Percentiles rank a stretch among this genome's conserved stretches.
Conservation (phyloP, 2,888 invertebrate genomes). For the Coenonympha glycerion region DNA sequence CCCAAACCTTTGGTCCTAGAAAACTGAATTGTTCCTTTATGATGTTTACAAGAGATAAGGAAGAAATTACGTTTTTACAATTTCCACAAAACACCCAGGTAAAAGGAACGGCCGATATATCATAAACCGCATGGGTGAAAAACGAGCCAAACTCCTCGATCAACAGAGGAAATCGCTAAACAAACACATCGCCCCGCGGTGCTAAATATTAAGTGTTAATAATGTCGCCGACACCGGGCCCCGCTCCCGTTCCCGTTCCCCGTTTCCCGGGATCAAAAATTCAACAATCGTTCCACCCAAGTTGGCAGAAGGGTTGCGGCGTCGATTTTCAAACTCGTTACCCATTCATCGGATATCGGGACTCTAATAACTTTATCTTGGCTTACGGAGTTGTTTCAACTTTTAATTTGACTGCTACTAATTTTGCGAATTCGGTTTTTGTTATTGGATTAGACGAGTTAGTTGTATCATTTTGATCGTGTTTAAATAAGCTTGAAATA, state of each 20-base stretch:
- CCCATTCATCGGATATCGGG: constrained; percentile 52
- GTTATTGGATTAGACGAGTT: background rate
- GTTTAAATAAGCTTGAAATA: no score
- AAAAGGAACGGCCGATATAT: no score
- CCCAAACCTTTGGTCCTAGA: no score
- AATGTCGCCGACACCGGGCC: constrained; percentile 52
- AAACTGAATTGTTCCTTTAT: no score
- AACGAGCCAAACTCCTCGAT: constrained; percentile 8
- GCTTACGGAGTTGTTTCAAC: constrained; percentile 26
- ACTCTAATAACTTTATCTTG: constrained; percentile 34
- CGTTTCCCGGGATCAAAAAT: constrained; percentile 52
- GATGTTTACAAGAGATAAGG: no score
- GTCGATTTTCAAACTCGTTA: constrained; percentile 51
- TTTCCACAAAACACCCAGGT: no score
- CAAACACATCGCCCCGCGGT: constrained; percentile 42
- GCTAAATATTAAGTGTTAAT: constrained; percentile 70
- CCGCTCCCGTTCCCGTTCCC: constrained; percentile 27
- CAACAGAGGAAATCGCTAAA: constrained; percentile 40
- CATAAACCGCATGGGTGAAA: constrained; percentile 1
- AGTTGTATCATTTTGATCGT: no score
- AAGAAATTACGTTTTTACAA: no score
- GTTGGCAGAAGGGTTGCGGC: constrained; percentile 49
- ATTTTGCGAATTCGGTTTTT: constrained; percentile 7
- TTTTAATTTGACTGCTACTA: no score
- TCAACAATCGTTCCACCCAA: constrained; percentile 58